Evolutionary conservation across 2,113 vertebrate species (phyloP).

Genomic region (Ifrita kowaldi): DNA sequence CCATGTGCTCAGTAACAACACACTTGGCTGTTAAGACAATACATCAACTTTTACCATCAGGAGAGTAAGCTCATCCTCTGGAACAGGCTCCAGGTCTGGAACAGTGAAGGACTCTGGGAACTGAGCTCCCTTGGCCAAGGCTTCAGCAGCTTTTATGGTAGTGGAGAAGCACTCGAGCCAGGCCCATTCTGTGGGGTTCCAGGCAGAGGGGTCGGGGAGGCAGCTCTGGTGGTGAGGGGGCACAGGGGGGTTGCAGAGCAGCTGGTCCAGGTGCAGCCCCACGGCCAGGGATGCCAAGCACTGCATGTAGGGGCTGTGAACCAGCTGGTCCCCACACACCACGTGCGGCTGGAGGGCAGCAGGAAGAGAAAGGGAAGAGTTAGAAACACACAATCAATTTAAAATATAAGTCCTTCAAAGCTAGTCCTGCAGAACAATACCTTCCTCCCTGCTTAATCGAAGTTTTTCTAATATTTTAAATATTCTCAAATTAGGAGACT

Average conservation of each 20-base stretch:
- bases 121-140: constrained; percentile 84
- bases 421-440: not conserved
- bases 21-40: not conserved
- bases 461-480: not conserved
- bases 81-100: constrained; percentile 91
- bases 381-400: not conserved
- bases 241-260: constrained; percentile 84
- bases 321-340: constrained; percentile 94
- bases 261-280: constrained; percentile 89
- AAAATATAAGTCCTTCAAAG: not conserved
- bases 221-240: constrained; percentile 83
- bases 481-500: not conserved
- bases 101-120: constrained; percentile 92
- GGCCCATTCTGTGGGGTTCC: constrained; percentile 91
- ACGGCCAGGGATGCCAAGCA: constrained; percentile 92
- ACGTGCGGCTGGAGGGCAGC: constrained; percentile 84
- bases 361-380: not conserved
- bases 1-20: not conserved
- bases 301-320: constrained; percentile 98
- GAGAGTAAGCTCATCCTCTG: constrained; percentile 87
- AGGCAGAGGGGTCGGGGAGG: constrained; percentile 78
- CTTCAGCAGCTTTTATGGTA: constrained; percentile 93
- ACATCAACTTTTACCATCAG: constrained; percentile 81
- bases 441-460: not conserved
- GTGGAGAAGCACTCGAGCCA: constrained; percentile 96